Evolutionary conservation across 2,113 vertebrate genomes (phyloP).

Genomic region (Rattus rattus): DNA sequence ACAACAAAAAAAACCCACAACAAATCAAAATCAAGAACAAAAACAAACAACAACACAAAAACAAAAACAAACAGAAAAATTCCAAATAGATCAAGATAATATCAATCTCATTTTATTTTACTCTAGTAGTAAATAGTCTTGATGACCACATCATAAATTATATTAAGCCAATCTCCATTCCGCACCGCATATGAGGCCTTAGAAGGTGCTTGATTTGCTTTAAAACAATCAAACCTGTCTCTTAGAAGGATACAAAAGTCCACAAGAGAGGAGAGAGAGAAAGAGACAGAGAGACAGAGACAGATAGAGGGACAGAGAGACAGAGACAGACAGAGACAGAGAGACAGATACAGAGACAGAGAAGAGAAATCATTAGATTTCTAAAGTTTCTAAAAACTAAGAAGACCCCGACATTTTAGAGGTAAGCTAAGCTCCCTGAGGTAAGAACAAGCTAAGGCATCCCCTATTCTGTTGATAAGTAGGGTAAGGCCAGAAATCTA

Average conservation of each 20-base stretch:
- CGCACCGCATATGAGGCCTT: neutral
- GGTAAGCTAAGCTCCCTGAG: neutral
- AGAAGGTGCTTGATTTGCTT: neutral
- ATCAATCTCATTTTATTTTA: neutral
- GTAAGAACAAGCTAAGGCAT: neutral
- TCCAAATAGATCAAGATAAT: neutral
- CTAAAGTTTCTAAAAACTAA: neutral
- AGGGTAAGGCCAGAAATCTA: neutral
- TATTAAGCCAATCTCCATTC: neutral
- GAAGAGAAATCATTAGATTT: fast-evolving
- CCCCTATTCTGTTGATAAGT: neutral
- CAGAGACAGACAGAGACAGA: no score
- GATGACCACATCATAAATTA: neutral
- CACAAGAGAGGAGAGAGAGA: neutral
- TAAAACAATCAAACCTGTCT: neutral
- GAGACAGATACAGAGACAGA: no score
- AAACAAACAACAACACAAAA: no score
- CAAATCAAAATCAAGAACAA: no score
- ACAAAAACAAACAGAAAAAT: neutral
- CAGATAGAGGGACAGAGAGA: no score
- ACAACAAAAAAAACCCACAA: no score
- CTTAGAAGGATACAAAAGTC: neutral
- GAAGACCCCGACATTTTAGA: neutral
- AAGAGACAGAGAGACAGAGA: no score
- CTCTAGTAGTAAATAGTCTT: neutral